Evolutionary conservation across 53 echinoderm and acorn worm species (phyloP).

Genomic region (Paracentrotus lividus): DNA sequence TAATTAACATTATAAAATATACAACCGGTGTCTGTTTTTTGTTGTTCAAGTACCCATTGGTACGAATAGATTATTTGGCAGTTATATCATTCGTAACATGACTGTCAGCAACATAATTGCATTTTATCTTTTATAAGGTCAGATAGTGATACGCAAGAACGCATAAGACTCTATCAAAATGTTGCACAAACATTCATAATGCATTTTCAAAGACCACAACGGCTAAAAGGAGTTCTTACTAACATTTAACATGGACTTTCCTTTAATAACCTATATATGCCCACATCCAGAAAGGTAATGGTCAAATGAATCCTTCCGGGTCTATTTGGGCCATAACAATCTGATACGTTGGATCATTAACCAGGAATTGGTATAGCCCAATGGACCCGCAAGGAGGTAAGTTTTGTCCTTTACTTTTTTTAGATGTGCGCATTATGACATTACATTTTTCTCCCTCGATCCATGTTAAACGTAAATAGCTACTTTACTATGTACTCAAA

Average conservation of each 20-base stretch:
- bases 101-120: slow-evolving; percentile 32
- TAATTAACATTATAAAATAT: slow-evolving; percentile 66
- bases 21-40: slow-evolving; percentile 37
- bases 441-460: too few species aligned
- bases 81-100: slow-evolving; percentile 9
- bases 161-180: slow-evolving; percentile 1
- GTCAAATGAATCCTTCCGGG: too few species aligned
- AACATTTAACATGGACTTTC: not conserved
- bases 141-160: slow-evolving; percentile 25
- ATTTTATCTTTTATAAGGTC: slow-evolving; percentile 34
- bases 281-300: too few species aligned
- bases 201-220: slow-evolving; percentile 36
- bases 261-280: too few species aligned
- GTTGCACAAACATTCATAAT: slow-evolving; percentile 46
- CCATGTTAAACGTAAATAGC: not conserved
- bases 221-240: slow-evolving; percentile 25
- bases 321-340: too few species aligned
- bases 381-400: too few species aligned
- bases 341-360: too few species aligned
- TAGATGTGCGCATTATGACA: too few species aligned
- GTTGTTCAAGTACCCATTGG: slow-evolving; percentile 31
- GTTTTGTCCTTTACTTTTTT: too few species aligned
- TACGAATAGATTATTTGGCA: slow-evolving; percentile 44
- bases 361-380: too few species aligned
- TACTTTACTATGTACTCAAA: too few species aligned